Percentiles rank a stretch among this genome's conserved stretches.
phyloP scores from a whole-genome alignment of 2,797 vertebrate genomes.

The Staurois parvus region DNA sequence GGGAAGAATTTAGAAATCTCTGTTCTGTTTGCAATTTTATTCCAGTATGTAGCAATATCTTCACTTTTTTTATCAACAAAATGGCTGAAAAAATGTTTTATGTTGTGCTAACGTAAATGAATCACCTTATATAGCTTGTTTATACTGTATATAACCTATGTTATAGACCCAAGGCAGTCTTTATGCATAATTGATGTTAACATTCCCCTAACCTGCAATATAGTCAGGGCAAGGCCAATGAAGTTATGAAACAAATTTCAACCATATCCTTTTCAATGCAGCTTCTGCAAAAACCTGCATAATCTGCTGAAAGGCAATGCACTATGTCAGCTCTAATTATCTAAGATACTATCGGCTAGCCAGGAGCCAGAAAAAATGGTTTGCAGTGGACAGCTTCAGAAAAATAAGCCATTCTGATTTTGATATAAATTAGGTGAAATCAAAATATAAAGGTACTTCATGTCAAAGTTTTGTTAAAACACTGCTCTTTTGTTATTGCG shows the following conservation, averaged over 20 bases:
- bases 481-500: neutral
- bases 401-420: slow-evolving; percentile 28
- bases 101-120: neutral
- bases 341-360: slow-evolving; percentile 24
- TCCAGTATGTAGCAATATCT: no score
- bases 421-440: slow-evolving; percentile 47
- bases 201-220: neutral
- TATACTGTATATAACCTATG: neutral
- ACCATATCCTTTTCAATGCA: slow-evolving; percentile 2
- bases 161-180: neutral
- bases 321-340: slow-evolving; percentile 34
- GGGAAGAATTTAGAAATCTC: no score
- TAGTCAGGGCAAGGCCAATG: neutral
- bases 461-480: slow-evolving; percentile 24
- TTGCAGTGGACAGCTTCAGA: slow-evolving; percentile 39
- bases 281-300: slow-evolving; percentile 39
- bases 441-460: slow-evolving; percentile 24
- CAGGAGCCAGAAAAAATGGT: slow-evolving; percentile 25
- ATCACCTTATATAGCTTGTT: neutral
- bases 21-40: no score
- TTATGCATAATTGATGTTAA: neutral
- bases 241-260: neutral
- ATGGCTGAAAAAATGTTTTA: neutral
- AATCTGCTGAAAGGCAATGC: slow-evolving; percentile 29
- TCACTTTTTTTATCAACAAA: neutral